phyloP scores from a whole-genome alignment of 2,113 vertebrate genomes.

The Macheiramphus alcinus region DNA sequence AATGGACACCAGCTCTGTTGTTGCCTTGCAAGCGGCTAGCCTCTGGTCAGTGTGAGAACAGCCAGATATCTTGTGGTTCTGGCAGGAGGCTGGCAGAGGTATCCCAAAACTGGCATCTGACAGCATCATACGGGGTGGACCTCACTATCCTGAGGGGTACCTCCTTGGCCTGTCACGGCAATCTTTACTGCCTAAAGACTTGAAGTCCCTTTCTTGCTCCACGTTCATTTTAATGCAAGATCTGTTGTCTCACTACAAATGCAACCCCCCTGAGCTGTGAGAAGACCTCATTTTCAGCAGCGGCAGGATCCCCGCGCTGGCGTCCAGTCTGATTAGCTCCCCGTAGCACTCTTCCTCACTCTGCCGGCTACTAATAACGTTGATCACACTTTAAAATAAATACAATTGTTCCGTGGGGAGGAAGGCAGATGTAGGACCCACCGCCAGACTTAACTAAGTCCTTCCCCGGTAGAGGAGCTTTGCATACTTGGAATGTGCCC shows the following conservation, averaged over 20 bases:
- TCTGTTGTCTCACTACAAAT: rapidly evolving
- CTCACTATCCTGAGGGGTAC: background rate
- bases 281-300: background rate
- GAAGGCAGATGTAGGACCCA: rapidly evolving
- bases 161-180: background rate
- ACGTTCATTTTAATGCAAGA: rapidly evolving
- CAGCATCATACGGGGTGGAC: background rate
- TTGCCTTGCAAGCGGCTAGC: background rate
- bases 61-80: rapidly evolving
- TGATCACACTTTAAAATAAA: background rate
- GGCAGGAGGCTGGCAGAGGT: background rate
- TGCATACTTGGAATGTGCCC: rapidly evolving
- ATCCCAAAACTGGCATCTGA: background rate
- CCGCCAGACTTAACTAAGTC: rapidly evolving
- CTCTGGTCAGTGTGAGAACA: background rate
- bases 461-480: rapidly evolving
- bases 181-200: background rate
- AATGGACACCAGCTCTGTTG: rapidly evolving
- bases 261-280: rapidly evolving
- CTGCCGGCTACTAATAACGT: rapidly evolving
- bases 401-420: rapidly evolving
- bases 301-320: rapidly evolving
- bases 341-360: rapidly evolving
- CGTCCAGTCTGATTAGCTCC: background rate
- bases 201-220: background rate